These are phyloP conservation scores for Mellivora capensis DNA, from an alignment of 2,113 vertebrate species.

Conservation along the genomic window DNA sequence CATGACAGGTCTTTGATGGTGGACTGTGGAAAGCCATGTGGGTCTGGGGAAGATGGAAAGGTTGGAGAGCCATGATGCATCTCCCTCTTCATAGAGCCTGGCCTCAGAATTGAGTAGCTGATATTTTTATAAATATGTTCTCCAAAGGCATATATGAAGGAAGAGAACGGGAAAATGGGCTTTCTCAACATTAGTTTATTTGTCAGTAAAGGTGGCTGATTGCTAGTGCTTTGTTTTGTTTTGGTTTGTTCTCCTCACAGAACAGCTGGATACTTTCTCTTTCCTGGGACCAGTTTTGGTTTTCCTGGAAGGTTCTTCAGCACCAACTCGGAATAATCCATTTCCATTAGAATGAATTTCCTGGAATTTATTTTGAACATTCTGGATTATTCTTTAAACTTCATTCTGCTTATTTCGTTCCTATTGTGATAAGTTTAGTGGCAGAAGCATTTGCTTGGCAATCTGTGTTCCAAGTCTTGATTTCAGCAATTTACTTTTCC, in stretches of 20 bases:
- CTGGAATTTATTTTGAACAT: background rate
- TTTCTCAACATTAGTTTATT: background rate
- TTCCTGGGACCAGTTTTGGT: background rate
- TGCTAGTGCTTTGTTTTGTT: background rate
- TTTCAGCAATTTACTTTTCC: background rate
- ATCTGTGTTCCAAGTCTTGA: background rate
- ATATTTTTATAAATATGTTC: background rate
- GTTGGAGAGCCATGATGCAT: background rate
- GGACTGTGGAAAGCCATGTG: background rate
- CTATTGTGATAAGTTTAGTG: fast-evolving
- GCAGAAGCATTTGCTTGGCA: background rate
- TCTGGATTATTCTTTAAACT: background rate
- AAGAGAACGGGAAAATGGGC: fast-evolving
- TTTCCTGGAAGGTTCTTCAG: background rate
- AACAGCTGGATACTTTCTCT: background rate
- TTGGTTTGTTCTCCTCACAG: background rate
- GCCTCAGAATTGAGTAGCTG: background rate
- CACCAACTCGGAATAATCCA: background rate
- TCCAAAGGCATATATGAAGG: background rate
- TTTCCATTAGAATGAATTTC: background rate
- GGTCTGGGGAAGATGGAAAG: background rate
- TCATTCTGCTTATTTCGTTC: background rate
- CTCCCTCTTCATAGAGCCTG: no score
- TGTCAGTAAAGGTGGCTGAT: background rate
- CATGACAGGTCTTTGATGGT: background rate